Evolutionary conservation across 2,888 invertebrate genomes (phyloP).

Genomic region (Tortrix viridana): DNA sequence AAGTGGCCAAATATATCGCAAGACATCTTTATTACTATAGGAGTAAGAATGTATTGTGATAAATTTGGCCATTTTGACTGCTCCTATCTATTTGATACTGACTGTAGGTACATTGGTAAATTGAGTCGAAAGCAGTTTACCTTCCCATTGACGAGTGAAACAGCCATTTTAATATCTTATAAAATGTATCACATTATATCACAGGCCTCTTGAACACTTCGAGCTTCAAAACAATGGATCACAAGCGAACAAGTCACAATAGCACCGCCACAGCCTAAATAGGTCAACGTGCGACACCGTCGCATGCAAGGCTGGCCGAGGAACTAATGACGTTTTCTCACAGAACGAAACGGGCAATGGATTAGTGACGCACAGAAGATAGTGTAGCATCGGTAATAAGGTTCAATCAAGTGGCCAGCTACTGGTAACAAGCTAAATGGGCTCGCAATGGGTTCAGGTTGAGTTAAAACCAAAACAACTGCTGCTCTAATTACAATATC

Average conservation of each 20-base stretch:
- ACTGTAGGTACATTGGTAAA: too few species aligned
- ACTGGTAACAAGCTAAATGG: constrained; percentile 53
- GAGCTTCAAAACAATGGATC: background rate
- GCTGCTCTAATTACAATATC: constrained; percentile 41
- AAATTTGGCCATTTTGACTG: too few species aligned
- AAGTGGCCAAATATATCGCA: too few species aligned
- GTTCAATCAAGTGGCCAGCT: constrained; percentile 38
- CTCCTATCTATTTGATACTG: too few species aligned
- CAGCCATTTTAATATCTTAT: background rate
- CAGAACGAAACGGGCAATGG: constrained; percentile 17
- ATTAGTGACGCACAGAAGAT: constrained; percentile 9
- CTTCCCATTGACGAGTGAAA: background rate
- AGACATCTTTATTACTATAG: too few species aligned
- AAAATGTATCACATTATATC: background rate
- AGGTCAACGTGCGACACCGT: background rate
- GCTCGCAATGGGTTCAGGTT: constrained; percentile 52
- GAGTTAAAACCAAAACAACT: constrained; percentile 67
- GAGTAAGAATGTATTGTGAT: too few species aligned
- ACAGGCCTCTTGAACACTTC: background rate
- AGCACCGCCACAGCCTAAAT: background rate
- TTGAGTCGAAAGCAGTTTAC: background rate
- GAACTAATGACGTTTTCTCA: background rate
- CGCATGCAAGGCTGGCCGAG: background rate
- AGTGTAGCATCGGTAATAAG: constrained; percentile 19
- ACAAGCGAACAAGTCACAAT: background rate